phyloP scores from a whole-genome alignment of 2,113 vertebrate species.

The Naja naja region DNA sequence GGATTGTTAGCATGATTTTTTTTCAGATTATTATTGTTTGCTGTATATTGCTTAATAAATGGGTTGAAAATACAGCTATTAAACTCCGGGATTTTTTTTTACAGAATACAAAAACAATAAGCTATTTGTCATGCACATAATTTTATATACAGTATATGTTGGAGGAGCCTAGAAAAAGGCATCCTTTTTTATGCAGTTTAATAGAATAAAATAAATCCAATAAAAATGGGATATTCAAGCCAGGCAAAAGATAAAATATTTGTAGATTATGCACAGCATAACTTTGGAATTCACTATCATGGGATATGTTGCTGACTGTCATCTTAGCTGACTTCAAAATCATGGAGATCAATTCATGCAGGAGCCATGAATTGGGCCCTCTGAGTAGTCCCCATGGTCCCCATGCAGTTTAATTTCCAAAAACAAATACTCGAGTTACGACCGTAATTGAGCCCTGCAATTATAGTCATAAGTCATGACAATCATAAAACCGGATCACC shows the following conservation, averaged over 20 bases:
- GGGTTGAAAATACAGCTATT: background rate
- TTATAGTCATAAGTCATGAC: background rate
- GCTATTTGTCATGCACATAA: background rate
- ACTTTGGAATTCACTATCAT: background rate
- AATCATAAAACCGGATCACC: background rate
- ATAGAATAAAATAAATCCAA: background rate
- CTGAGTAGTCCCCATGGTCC: background rate
- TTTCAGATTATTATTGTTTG: background rate
- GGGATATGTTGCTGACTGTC: background rate
- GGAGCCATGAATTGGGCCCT: background rate
- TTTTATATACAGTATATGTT: background rate
- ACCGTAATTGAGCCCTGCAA: background rate
- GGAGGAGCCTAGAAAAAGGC: background rate
- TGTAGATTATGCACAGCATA: background rate
- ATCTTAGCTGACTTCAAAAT: background rate
- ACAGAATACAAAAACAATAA: background rate
- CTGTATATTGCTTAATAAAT: background rate
- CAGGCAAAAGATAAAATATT: background rate
- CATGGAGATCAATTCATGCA: background rate
- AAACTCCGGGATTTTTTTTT: background rate
- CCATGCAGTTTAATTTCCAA: background rate
- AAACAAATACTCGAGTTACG: background rate
- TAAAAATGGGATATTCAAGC: background rate
- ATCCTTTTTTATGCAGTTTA: background rate
- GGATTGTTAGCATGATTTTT: background rate